Conservation (phyloP, 2,797 vertebrate genomes). For the Lerista edwardsae region DNA sequence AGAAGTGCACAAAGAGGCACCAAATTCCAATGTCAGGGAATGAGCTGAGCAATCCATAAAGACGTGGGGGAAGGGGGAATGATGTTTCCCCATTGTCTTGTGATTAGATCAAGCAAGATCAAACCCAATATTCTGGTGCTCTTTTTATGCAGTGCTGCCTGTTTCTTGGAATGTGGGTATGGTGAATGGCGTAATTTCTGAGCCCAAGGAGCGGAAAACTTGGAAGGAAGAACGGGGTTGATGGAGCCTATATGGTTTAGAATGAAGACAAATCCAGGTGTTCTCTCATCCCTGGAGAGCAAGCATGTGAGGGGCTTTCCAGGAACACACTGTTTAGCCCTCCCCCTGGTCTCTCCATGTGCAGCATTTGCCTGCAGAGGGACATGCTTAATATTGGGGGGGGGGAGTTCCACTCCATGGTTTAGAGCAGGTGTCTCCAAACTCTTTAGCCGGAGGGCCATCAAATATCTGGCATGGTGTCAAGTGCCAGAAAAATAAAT, state of each 20-base stretch:
- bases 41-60: not conserved
- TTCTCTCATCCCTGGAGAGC: no score
- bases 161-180: not conserved
- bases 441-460: no score
- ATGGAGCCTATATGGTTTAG: not conserved
- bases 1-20: not conserved
- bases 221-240: not conserved
- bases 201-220: not conserved
- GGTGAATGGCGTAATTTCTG: not conserved
- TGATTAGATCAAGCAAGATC: not conserved
- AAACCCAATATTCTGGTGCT: not conserved
- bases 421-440: no score
- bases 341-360: no score
- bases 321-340: no score
- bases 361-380: no score
- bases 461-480: no score
- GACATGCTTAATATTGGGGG: no score
- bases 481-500: no score
- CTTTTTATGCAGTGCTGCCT: not conserved
- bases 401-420: no score
- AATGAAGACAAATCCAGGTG: not conserved
- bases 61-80: no score
- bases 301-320: no score
- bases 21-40: not conserved
- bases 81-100: not conserved